Base-by-base conservation (phyloP, 2,888 invertebrate species). In the Leucoptera coffeella region DNA sequence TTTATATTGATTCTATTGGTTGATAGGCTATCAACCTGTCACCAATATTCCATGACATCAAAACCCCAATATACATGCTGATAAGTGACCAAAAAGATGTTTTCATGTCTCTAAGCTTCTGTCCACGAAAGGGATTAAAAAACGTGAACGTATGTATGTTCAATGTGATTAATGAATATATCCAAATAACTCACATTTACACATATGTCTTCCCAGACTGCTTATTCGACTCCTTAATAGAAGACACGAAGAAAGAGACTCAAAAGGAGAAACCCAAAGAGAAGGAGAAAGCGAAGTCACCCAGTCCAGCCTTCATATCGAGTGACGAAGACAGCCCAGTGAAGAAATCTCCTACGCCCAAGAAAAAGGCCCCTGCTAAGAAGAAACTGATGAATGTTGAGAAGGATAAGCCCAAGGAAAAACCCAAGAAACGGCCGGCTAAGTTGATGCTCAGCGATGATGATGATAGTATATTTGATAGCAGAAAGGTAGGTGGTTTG, bases 211-310 rank as follows among this genome's bases (percentile, higher is more conserved):
- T 45, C 44, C 3, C 52, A 71, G 72, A 72, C 27, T 69, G 64
- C 34, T 47, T 72, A 9, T 72, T 72, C 42, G 72, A 72, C 38
- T 72, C 72, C 1, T 40, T 72, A 28, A 72, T 72, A 32, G 72
- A 69, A 34, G 69, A 67, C 23, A 49, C 62, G 1, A 64, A 60
- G 35, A 65, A 59, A 10, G 61, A 62, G 14, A n/a, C n/a, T n/a
- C 29, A 13, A 3, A 8, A 32, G 0, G 34, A 38, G 8, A 48
- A 41, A 19, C 31, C 35, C 9, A 36, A 42, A 25, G 29, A 36
- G 23, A 44, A 38, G 29, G 6, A 17, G 6, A 17, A 17, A 9
- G 17, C 17, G 9, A 9, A 6, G 6, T 17, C 17, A 17, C 36
- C 32, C 30, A 39, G 30, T 15, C n/a, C n/a, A n/a, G n/a, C n/a